Evolutionary conservation across 2,797 vertebrate genomes (phyloP), one percentile per base, ranked within the genome.

Genomic region (Helarctos malayanus): DNA sequence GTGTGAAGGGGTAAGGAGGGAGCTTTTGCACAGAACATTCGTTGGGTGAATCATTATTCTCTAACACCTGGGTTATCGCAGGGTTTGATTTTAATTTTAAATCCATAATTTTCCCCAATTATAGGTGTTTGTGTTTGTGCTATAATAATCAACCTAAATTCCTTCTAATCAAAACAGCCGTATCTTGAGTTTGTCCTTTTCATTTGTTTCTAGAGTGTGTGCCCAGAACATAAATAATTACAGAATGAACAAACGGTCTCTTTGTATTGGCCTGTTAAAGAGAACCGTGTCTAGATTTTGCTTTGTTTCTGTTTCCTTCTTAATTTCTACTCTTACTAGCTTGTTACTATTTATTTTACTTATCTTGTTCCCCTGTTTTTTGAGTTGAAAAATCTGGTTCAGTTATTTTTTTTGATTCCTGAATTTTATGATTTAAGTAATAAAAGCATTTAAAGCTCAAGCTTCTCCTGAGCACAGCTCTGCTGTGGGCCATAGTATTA

Each of bases 131-230:
- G 27, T 84, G 56, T 89, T 84, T 69, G 35, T 87, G 75, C 68
- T 45, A 23, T 68, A 38, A 54, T 85, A 86, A 81, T 86, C 47
- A 41, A 68, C 35, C 4, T 90, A 61, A 95, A 71, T 19, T 76
- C n/a, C 65, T 95, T 68, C 52, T 91, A 93, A 90, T 71, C 6
- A 8, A 78, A 93, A 94, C 56, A 75, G 13, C 75, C 65, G 21
- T 49, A 38, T 59, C 81, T 81, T 81, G 76, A 82, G 8, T 90
- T 81, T 85, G 81, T 63, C 32, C 59, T 49, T 63, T 76, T 45
- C 27, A 21, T 84, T 93, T 90, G 23, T 61, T 90, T 86, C 78
- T 90, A 59, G 65, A 82, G 25, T 76, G 1, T n/a, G 25, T 91
- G 59, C 59, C 41, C 25, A 78, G 82, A 82, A 69, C 73, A 49